Base-by-base conservation (phyloP, 2,888 invertebrate genomes). In the Chaetogeoica ovagalla region DNA sequence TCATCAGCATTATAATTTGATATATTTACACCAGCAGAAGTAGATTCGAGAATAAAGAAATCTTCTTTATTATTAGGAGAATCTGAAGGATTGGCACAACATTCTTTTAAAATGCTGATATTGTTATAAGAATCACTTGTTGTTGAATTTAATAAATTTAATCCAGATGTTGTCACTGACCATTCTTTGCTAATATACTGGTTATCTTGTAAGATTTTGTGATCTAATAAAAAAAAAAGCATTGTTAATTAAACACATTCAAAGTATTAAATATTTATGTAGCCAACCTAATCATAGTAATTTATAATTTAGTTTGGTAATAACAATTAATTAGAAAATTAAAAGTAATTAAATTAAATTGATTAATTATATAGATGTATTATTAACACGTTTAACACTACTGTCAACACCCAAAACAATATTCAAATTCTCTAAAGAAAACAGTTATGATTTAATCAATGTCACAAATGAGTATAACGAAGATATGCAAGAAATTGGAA, bases 61-160 rank as follows among this genome's bases (percentile, higher is more conserved):
- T 79, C 39, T 21, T 77, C 70, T 63, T 70, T 70, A 55, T 59
- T 13, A 21, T 70, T 63, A 0, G 21, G 55, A 52, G 77, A 52
- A 37, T 70, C 70, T 1, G 52, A 63, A 52, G 77, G 39, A 70
- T 79, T 55, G 15, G 52, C 55, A 55, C 70, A 79, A 23, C 55
- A 70, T 11, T 70, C 55, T 63, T 70, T 70, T 15, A 70, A 63
- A 55, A 55, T 52, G 2, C 39, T 15, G 21, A 30, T 23, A 79
- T 39, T 52, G 11, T 19, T 55, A 8, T 1, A 17, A 3, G 70
- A 57, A 55, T 63, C 39, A 63, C 30, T 62, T 43, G 70, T 19
- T 11, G 21, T 52, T 8, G 69, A 17, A 21, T 48, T n/a, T 39
- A 17, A 70, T 55, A 39, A 62, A 62, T 57, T 48, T 19, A 77